These are phyloP conservation scores for Himantopus leucocephalus DNA, from an alignment of 2,113 vertebrate genomes.

Conservation along the genomic window DNA sequence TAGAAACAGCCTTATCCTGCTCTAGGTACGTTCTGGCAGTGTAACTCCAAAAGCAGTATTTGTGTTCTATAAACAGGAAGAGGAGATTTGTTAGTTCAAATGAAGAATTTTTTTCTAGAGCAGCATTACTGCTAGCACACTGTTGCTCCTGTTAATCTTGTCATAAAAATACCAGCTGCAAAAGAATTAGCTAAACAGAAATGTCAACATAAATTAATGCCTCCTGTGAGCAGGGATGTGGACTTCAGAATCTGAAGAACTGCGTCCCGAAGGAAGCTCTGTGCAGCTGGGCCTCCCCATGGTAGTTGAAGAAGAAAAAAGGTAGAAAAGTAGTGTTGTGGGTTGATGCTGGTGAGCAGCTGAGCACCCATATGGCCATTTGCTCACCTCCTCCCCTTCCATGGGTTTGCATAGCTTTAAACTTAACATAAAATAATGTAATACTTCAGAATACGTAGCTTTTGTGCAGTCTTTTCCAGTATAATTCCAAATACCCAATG, in stretches of 20 bases:
- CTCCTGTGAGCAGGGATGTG: not conserved
- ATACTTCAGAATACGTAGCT: not conserved
- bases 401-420: not conserved
- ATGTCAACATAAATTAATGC: not conserved
- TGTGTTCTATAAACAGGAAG: not conserved
- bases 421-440: not conserved
- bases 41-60: not conserved
- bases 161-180: not conserved
- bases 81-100: not conserved
- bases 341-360: not conserved
- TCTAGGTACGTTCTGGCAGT: not conserved
- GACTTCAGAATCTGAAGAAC: not conserved
- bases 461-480: not conserved
- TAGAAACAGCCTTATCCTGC: not conserved
- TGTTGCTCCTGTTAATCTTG: not conserved
- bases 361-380: accelerated
- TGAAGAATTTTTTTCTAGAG: not conserved
- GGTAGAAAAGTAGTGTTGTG: not conserved
- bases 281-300: not conserved
- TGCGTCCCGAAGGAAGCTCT: accelerated
- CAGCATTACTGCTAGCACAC: not conserved
- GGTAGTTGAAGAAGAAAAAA: not conserved
- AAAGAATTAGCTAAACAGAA: not conserved
- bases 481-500: not conserved
- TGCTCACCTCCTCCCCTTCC: not conserved